A percentile compares a stretch with the other conserved stretches of the same genome.
These are phyloP conservation scores for Achroia grisella DNA, from an alignment of 1,140 invertebrate genomes.

Conservation along the genomic window DNA sequence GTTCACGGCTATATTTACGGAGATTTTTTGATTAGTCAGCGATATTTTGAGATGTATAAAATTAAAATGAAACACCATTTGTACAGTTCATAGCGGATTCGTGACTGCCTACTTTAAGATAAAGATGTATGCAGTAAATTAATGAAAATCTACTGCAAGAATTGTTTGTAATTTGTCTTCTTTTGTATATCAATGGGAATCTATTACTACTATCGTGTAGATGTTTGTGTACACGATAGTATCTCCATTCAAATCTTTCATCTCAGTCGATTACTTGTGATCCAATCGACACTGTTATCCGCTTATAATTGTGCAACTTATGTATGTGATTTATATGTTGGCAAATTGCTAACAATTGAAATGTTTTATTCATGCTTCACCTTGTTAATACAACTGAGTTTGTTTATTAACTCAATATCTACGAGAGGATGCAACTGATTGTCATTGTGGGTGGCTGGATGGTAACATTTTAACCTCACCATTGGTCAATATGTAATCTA, in stretches of 20 bases:
- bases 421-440: no score
- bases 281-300: not conserved
- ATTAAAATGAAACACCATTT: no score
- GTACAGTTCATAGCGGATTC: no score
- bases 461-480: no score
- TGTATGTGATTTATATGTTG: slow-evolving; percentile 2
- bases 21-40: no score
- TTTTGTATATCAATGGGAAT: not conserved
- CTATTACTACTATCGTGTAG: not conserved
- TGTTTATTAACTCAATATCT: not conserved
- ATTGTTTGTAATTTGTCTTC: not conserved
- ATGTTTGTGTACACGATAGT: not conserved
- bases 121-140: no score
- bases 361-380: slow-evolving; percentile 17
- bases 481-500: no score
- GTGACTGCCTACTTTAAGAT: no score
- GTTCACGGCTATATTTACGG: no score
- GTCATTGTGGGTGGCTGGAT: no score
- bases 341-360: slow-evolving; percentile 10
- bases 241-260: not conserved
- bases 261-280: slow-evolving; percentile 1
- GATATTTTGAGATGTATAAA: no score
- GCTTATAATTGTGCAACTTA: not conserved
- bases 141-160: no score
- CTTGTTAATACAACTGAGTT: not conserved